These are phyloP conservation scores for Natrix natrix DNA, from an alignment of 2,797 vertebrate species.

Conservation along the genomic window DNA sequence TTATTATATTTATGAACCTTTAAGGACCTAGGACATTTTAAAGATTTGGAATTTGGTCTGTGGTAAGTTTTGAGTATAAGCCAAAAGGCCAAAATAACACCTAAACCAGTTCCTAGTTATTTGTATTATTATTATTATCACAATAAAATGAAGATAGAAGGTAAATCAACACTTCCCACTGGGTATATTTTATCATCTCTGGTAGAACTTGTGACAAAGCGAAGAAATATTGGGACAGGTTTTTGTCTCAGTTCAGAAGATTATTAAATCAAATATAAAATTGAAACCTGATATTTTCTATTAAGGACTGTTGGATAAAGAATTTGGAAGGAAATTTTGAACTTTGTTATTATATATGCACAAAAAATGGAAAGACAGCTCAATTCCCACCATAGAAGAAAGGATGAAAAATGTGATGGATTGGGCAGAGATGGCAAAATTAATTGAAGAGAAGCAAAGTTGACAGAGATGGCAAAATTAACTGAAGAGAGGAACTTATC, in stretches of 20 bases:
- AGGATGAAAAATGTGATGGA: not conserved
- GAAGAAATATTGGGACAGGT: not conserved
- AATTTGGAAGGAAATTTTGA: not conserved
- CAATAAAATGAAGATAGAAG: not conserved
- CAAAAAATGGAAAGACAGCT: not conserved
- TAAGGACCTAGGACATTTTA: not conserved
- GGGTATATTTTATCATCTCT: not conserved
- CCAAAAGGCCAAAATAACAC: not conserved
- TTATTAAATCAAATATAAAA: not conserved
- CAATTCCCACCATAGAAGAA: not conserved
- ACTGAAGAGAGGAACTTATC: not conserved
- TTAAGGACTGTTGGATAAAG: not conserved
- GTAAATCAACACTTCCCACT: not conserved
- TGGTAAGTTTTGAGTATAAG: not conserved
- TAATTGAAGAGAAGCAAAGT: not conserved
- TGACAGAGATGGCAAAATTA: not conserved
- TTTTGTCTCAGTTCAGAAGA: not conserved
- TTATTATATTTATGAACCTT: not conserved
- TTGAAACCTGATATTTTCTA: not conserved
- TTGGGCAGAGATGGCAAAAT: not conserved
- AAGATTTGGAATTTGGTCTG: not conserved
- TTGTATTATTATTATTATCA: not conserved
- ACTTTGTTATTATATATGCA: not conserved
- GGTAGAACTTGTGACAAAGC: not conserved
- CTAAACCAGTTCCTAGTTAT: not conserved